A percentile compares a stretch with the other conserved stretches of the same genome.
Evolutionary conservation across 1,140 invertebrate genomes (phyloP).

Genomic region (Drosophila bocqueti): DNA sequence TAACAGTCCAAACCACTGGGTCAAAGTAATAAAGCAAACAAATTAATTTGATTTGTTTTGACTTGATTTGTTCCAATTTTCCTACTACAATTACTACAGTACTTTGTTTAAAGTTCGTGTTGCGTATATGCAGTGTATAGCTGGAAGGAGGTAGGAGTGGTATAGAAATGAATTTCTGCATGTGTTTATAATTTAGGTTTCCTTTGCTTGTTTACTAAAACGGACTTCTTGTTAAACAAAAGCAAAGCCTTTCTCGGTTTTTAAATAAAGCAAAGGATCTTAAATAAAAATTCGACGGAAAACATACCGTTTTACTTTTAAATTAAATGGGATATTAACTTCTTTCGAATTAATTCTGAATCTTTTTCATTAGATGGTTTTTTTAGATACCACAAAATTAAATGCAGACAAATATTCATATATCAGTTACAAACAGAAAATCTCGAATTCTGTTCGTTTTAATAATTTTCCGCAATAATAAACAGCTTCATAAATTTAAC

Average conservation of each 20-base stretch:
- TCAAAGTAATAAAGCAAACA: constrained; percentile 66
- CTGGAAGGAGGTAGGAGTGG: no score
- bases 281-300: background rate
- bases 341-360: background rate
- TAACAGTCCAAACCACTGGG: constrained; percentile 34
- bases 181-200: background rate
- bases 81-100: constrained; percentile 7
- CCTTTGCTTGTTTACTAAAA: background rate
- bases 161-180: background rate
- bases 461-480: background rate
- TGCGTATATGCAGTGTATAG: constrained; percentile 19
- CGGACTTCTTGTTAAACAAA: background rate
- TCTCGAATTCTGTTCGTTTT: background rate
- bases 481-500: background rate
- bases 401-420: background rate
- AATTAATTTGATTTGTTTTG: constrained; percentile 53
- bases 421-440: background rate
- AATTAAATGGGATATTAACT: background rate
- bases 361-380: background rate
- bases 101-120: constrained; percentile 5
- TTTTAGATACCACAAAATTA: no score
- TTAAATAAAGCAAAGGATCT: background rate
- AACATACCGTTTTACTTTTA: background rate
- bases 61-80: constrained; percentile 27
- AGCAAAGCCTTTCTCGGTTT: background rate